Base-by-base conservation (phyloP, 2,113 vertebrate species). In the Oxygymnocypris stewartii region DNA sequence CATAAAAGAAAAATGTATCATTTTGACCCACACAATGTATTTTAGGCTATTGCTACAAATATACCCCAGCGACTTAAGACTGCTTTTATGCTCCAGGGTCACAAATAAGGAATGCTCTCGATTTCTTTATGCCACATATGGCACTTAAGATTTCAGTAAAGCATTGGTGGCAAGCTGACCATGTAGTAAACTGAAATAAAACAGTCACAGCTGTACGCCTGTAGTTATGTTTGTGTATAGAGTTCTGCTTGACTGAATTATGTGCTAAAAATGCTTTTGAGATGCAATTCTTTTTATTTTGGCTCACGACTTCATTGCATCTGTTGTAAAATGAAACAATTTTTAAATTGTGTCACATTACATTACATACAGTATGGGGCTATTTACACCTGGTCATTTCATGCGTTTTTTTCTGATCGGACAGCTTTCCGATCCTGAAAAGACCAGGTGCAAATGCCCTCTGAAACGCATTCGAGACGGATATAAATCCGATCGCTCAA, bases 131-230 rank as follows among this genome's bases (percentile, higher is more conserved):
- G 63, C 78, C 35, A 80, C 20, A 42, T 59, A 63, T 23, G 28
- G 16, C 76, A 54, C 49, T 54, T 76, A 47, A 49, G 74, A 49
- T 76, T 51, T 78, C 16, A 20, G 76, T 54, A 35, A 78, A 54
- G 28, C 76, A 78, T 78, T 78, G 49, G 76, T 78, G 76, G 9
- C 28, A 78, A 78, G 49, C 28, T 78, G 44, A 54, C 44, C n/a
- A 7, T 49, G 23, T 28, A 76, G n/a, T 49, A 76, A 49, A 47
- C 73, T 47, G 12, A 47, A 47, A 75, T 14, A 2, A 47, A 75
- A 49, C 42, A 75, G 40, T 25, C 73, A 77, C 44, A 78, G 76
- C 49, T 54, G 76, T 78, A 35, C 28, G 16, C 76, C 47, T 54
- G 47, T 28, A 78, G 76, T 47, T 78, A 35, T 47, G 7, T 76